phyloP scores from a whole-genome alignment of 2,797 vertebrate species.

The Neosalanx taihuensis region DNA sequence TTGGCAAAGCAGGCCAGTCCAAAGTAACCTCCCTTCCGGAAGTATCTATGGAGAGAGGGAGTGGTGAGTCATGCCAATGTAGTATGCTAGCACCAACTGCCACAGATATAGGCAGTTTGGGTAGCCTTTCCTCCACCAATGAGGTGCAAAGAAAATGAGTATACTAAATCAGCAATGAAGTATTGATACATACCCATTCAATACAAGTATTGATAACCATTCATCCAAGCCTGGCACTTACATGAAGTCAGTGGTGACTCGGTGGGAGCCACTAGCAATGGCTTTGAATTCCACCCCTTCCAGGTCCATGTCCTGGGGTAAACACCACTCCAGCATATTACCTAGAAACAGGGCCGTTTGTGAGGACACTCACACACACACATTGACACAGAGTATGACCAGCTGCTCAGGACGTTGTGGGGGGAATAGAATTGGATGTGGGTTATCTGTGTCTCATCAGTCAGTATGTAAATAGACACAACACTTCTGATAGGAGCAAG shows the following conservation, averaged over 20 bases:
- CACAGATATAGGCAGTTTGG: no score
- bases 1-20: slow-evolving; percentile 95
- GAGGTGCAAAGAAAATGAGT: no score
- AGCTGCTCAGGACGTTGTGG: no score
- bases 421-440: no score
- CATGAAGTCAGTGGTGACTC: slow-evolving; percentile 94
- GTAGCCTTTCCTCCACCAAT: no score
- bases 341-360: slow-evolving; percentile 62
- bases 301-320: slow-evolving; percentile 91
- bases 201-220: background rate
- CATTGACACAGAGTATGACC: background rate
- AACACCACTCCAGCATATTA: slow-evolving; percentile 95
- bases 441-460: background rate
- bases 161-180: no score
- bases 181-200: background rate
- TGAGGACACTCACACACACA: background rate
- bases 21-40: slow-evolving; percentile 90
- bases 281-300: slow-evolving; percentile 96
- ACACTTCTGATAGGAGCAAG: slow-evolving; percentile 31
- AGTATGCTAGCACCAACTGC: slow-evolving; percentile 31
- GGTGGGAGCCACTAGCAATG: slow-evolving; percentile 92
- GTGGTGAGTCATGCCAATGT: slow-evolving; percentile 46
- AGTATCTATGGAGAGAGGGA: slow-evolving; percentile 75
- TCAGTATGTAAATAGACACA: slow-evolving; percentile 51
- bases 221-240: slow-evolving; percentile 59